Conservation (phyloP, 2,797 vertebrate genomes). For the Dermochelys coriacea region DNA sequence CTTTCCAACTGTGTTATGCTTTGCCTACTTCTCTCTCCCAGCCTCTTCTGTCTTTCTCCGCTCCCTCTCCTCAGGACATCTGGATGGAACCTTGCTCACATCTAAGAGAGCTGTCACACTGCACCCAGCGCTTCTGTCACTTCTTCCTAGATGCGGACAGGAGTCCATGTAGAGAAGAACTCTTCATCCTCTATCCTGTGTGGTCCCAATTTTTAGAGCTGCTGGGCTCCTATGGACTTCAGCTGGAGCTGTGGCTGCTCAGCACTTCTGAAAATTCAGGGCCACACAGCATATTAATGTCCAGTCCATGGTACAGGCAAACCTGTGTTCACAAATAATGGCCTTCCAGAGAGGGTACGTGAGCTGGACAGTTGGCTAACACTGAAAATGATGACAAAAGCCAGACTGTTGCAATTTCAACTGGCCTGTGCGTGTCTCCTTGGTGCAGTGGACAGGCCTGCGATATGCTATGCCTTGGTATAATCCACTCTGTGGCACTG, state of each 20-base stretch:
- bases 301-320: neutral
- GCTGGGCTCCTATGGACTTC: rapidly evolving
- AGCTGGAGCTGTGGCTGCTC: neutral
- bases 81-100: neutral
- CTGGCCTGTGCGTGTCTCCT: neutral
- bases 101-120: neutral
- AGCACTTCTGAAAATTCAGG: neutral
- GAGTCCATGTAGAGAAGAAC: neutral
- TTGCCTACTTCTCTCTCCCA: neutral
- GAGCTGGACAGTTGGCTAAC: neutral
- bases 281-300: neutral
- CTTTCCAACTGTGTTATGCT: neutral
- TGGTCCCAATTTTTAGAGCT: neutral
- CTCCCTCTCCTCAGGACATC: rapidly evolving
- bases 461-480: neutral
- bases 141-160: neutral
- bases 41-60: neutral
- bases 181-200: neutral
- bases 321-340: neutral
- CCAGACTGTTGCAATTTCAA: neutral
- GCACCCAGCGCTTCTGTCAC: neutral
- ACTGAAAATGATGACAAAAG: neutral
- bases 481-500: neutral
- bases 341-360: neutral
- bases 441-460: neutral